A percentile compares a stretch with the other conserved stretches of the same genome.
Conservation (phyloP, 2,797 vertebrate species). For the Darevskia mixta region DNA sequence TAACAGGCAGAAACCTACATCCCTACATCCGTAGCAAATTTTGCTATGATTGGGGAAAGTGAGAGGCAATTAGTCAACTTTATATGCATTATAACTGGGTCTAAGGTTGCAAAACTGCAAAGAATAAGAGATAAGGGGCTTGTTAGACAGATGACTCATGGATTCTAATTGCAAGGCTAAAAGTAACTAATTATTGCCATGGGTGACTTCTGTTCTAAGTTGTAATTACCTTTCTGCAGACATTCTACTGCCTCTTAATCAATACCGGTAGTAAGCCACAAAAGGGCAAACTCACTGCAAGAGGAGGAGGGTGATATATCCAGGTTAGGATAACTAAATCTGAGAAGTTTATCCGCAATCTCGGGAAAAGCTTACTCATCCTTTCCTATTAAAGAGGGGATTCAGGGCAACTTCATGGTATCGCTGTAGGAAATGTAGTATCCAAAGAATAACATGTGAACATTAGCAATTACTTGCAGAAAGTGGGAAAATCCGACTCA, state of each 20-base stretch:
- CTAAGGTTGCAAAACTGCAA: not conserved
- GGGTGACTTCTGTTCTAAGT: not conserved
- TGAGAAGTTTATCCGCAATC: not conserved
- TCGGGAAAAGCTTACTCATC: not conserved
- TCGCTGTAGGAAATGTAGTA: not conserved
- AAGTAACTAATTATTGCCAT: not conserved
- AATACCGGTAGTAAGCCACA: not conserved
- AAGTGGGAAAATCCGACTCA: not conserved
- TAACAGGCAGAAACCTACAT: not conserved
- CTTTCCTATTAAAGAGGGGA: not conserved
- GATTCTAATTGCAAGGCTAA: not conserved
- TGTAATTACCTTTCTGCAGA: constrained; percentile 13
- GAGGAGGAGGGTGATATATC: constrained; percentile 1
- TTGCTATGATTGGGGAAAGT: not conserved
- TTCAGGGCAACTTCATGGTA: not conserved
- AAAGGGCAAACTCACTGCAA: not conserved
- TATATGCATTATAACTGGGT: not conserved
- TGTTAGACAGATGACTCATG: constrained; percentile 2
- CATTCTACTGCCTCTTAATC: constrained; percentile 3
- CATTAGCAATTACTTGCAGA: not conserved
- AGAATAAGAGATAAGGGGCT: not conserved
- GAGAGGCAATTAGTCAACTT: not conserved
- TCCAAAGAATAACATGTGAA: not conserved
- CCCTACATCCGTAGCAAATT: not conserved
- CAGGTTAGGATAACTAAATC: not conserved